Conservation (phyloP, 2,113 vertebrate genomes). For the Plectropomus leopardus region DNA sequence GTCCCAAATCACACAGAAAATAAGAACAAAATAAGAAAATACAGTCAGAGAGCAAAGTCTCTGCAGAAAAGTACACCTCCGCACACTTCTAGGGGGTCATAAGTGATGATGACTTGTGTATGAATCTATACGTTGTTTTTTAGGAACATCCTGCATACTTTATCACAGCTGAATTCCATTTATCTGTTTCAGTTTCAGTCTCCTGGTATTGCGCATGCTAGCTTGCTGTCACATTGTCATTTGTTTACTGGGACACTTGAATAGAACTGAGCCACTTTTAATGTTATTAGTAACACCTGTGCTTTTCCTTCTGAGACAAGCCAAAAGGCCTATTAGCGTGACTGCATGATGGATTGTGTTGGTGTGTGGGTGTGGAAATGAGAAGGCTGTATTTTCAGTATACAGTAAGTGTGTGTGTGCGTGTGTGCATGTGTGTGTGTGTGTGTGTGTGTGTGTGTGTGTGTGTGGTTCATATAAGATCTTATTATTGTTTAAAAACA, state of each 20-base stretch:
- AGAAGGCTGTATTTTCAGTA: not conserved
- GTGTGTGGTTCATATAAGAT: not conserved
- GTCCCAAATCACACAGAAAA: too few relatives aligned
- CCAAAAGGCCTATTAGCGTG: not conserved
- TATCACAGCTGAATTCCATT: not conserved
- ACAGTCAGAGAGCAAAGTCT: too few relatives aligned
- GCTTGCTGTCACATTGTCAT: not conserved
- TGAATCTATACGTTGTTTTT: too few relatives aligned
- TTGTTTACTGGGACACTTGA: not conserved
- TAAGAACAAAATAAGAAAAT: too few relatives aligned
- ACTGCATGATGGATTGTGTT: not conserved
- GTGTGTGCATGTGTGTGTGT: not conserved
- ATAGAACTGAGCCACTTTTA: not conserved
- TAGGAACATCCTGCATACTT: not conserved
- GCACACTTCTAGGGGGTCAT: too few relatives aligned
- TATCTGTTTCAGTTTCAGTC: not conserved
- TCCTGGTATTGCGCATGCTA: too few relatives aligned
- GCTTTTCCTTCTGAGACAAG: not conserved
- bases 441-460: not conserved
- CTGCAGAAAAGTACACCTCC: too few relatives aligned
- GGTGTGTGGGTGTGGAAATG: slow-evolving; percentile 1
- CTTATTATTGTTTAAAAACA: not conserved
- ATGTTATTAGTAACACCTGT: slow-evolving; percentile 8
- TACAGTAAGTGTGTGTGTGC: not conserved
- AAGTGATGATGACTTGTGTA: too few relatives aligned